Percentiles rank a stretch among this genome's conserved stretches.
Evolutionary conservation across 2,113 vertebrate genomes (phyloP).

Genomic region (Colistium nudipinnis): DNA sequence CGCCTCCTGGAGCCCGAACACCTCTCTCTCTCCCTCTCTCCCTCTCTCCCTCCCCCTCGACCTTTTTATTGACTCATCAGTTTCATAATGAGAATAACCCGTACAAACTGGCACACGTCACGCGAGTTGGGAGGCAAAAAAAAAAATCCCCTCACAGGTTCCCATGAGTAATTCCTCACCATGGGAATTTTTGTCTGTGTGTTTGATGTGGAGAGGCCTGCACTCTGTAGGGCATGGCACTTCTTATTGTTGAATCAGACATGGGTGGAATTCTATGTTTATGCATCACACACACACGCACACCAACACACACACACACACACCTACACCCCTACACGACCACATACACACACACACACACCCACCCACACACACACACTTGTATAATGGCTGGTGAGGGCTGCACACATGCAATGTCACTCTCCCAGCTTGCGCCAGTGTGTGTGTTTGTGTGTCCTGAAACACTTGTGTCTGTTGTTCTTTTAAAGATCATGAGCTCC

Average conservation of each 20-base stretch:
- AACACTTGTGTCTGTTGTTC: too few species aligned
- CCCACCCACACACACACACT: neutral
- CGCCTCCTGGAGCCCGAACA: neutral
- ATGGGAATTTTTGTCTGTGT: slow-evolving; percentile 54
- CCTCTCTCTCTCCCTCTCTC: too few species aligned
- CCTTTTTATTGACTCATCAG: slow-evolving; percentile 20
- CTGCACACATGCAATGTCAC: neutral
- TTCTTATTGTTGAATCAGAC: slow-evolving; percentile 50
- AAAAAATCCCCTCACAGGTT: slow-evolving; percentile 31
- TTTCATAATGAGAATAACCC: slow-evolving; percentile 5
- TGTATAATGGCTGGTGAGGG: too few species aligned
- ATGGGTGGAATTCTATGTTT: slow-evolving; percentile 53
- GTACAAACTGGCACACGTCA: neutral
- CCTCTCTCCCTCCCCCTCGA: neutral
- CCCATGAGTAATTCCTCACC: slow-evolving; percentile 46
- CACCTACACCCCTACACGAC: neutral
- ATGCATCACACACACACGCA: slow-evolving; percentile 18
- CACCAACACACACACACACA: neutral
- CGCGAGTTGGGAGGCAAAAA: slow-evolving; percentile 2
- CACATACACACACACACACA: neutral
- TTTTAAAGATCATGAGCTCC: too few species aligned
- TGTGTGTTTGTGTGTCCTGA: too few species aligned
- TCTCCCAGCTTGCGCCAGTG: neutral
- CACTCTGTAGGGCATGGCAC: slow-evolving; percentile 47
- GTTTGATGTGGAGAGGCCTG: slow-evolving; percentile 59